Conservation (phyloP, 2,113 vertebrate species). For the Synodontis membranacea region DNA sequence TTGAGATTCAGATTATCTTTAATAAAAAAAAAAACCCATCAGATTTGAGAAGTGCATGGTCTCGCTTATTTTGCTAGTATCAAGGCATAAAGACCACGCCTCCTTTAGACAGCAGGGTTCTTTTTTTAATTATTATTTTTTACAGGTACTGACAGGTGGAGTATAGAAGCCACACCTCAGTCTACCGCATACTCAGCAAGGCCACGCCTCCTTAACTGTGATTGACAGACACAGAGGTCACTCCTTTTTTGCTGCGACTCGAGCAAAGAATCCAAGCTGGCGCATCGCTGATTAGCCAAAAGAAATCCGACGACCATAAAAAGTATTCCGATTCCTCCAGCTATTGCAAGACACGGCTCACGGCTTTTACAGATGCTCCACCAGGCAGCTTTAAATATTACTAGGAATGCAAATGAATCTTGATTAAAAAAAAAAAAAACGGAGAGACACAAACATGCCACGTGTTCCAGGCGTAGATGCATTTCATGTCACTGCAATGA, state of each 20-base stretch:
- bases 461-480: neutral
- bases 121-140: too few relatives aligned
- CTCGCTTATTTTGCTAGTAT: neutral
- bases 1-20: neutral
- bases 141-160: neutral
- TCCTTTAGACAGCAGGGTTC: too few relatives aligned
- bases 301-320: neutral
- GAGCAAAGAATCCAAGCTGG: neutral
- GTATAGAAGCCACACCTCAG: neutral
- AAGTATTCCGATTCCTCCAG: neutral
- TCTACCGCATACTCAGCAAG: neutral
- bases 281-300: neutral
- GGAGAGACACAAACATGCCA: neutral
- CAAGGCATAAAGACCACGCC: neutral
- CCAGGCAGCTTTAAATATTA: neutral
- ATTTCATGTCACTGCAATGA: neutral
- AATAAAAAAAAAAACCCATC: neutral
- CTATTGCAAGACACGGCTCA: neutral
- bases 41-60: neutral
- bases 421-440: neutral
- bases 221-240: neutral
- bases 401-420: neutral
- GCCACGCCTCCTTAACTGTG: neutral
- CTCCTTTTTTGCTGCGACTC: neutral
- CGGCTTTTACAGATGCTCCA: neutral